phyloP scores from a whole-genome alignment of 2,888 invertebrate species.

The Brassicogethes aeneus region DNA sequence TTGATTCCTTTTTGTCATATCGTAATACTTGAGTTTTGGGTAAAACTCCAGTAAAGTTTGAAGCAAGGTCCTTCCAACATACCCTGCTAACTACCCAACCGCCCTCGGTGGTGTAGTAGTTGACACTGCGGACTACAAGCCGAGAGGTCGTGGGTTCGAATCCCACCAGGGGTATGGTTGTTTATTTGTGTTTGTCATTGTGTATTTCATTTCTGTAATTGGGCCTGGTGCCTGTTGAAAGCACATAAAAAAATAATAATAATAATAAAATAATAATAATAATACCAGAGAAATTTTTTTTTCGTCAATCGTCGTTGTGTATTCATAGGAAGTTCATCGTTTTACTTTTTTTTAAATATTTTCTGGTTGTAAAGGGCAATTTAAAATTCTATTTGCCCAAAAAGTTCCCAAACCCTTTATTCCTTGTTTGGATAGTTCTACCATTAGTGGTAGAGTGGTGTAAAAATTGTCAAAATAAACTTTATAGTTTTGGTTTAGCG shows the following conservation, averaged over 20 bases:
- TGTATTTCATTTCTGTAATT: too few relatives aligned
- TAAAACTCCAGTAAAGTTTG: neutral
- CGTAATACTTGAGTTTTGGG: slow-evolving; percentile 4
- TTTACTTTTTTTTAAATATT: too few relatives aligned
- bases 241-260: too few relatives aligned
- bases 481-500: slow-evolving; percentile 23
- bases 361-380: slow-evolving; percentile 29
- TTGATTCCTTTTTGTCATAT: slow-evolving; percentile 5
- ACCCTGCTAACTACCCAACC: too few relatives aligned
- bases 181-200: too few relatives aligned
- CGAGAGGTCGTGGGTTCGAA: too few relatives aligned
- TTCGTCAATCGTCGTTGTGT: slow-evolving; percentile 18
- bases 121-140: too few relatives aligned
- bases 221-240: too few relatives aligned
- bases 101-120: too few relatives aligned
- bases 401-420: slow-evolving; percentile 28
- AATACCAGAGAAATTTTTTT: slow-evolving; percentile 9
- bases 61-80: slow-evolving; percentile 5
- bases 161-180: too few relatives aligned
- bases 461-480: slow-evolving; percentile 31
- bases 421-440: slow-evolving; percentile 21
- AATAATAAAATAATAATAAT: too few relatives aligned
- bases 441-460: slow-evolving; percentile 21
- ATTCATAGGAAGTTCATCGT: slow-evolving; percentile 22
- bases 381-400: slow-evolving; percentile 25